These are phyloP conservation scores for Tetheella fluctuosa DNA, from an alignment of 2,888 invertebrate species.

Conservation along the genomic window DNA sequence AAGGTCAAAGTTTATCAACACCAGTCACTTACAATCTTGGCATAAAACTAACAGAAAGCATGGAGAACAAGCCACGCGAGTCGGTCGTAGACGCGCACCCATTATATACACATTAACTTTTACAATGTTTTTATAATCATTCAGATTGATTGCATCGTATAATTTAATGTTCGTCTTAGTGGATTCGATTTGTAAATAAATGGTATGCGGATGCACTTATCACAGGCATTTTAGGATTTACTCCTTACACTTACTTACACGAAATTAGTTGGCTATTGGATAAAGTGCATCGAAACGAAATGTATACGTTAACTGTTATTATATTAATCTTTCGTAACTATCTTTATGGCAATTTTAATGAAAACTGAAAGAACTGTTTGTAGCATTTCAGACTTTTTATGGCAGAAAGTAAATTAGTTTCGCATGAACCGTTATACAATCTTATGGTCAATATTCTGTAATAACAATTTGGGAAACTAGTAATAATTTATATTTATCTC, in stretches of 20 bases:
- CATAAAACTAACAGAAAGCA: conserved; percentile 18
- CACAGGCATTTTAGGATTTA: conserved; percentile 23
- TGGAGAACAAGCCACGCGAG: conserved; percentile 21
- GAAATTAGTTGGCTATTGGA: conserved; percentile 22
- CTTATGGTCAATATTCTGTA: background rate
- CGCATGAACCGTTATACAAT: conserved; percentile 1
- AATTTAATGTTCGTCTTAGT: conserved; percentile 25
- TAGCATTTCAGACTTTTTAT: background rate
- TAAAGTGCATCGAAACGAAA: background rate
- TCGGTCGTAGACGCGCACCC: conserved; percentile 16
- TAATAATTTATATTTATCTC: too few species aligned
- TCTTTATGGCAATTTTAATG: background rate
- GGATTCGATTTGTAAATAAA: conserved; percentile 23
- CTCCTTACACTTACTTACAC: too few species aligned
- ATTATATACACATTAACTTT: conserved; percentile 53
- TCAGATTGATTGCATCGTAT: conserved; percentile 19
- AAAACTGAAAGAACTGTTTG: background rate
- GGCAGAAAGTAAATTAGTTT: background rate
- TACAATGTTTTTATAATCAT: conserved; percentile 38
- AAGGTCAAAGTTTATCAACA: conserved; percentile 30
- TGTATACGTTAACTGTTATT: background rate
- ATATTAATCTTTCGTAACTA: too few species aligned
- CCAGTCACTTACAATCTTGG: conserved; percentile 20
- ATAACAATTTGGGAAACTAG: background rate
- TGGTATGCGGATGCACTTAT: conserved; percentile 28